phyloP scores from a whole-genome alignment of 2,797 vertebrate genomes.

The Bovichtus variegatus region DNA sequence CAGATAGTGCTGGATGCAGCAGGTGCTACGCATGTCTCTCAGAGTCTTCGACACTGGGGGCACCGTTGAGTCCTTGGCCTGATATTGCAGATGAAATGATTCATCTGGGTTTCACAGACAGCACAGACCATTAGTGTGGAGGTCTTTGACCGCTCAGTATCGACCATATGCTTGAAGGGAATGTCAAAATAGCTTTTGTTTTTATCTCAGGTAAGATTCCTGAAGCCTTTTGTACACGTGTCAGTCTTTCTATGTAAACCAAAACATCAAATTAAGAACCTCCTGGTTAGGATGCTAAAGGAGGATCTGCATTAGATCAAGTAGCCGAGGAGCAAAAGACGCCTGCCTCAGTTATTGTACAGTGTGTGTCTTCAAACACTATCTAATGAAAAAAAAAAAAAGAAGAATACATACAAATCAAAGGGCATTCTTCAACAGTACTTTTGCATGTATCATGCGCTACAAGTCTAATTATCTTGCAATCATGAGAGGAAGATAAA shows the following conservation, averaged over 20 bases:
- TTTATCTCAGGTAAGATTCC: constrained; percentile 34
- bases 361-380: constrained; percentile 77
- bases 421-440: constrained; percentile 58
- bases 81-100: constrained; percentile 67
- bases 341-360: constrained; percentile 62
- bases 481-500: constrained; percentile 57
- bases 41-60: constrained; percentile 71
- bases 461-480: constrained; percentile 78
- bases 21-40: constrained; percentile 74
- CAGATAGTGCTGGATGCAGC: constrained; percentile 72
- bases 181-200: constrained; percentile 46
- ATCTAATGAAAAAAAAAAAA: constrained; percentile 41
- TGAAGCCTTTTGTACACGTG: constrained; percentile 28
- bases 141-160: constrained; percentile 42
- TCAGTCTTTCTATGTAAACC: constrained; percentile 35
- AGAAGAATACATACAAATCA: constrained; percentile 49
- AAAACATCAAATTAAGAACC: constrained; percentile 44
- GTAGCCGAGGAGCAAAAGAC: constrained; percentile 39
- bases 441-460: constrained; percentile 80
- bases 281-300: constrained; percentile 37
- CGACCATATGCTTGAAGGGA: constrained; percentile 43
- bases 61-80: constrained; percentile 76
- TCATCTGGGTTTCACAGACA: constrained; percentile 71
- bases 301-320: constrained; percentile 54
- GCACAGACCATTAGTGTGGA: constrained; percentile 56